Evolutionary conservation across 2,888 invertebrate species (phyloP).

Genomic region (Tuberolachnus salignus): DNA sequence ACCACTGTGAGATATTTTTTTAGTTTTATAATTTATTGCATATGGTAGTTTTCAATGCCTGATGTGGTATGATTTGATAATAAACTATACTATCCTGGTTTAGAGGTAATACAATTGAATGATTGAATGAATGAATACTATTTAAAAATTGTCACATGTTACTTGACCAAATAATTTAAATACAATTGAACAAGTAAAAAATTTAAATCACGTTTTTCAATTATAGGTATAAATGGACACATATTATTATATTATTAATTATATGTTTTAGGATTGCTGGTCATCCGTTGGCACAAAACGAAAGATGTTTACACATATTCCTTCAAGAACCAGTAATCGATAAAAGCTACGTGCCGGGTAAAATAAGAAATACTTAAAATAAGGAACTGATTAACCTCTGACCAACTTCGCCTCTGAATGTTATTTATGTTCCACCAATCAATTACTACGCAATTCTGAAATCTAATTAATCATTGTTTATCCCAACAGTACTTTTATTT

Average conservation of each 20-base stretch:
- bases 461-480: conserved; percentile 20
- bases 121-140: too few species aligned
- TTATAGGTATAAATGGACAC: background rate
- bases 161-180: background rate
- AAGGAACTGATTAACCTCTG: conserved; percentile 1
- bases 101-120: too few species aligned
- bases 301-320: conserved; percentile 99
- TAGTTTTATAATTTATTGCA: background rate
- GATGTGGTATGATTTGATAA: too few species aligned
- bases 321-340: conserved; percentile 96
- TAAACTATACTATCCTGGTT: too few species aligned
- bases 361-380: conserved; percentile 91
- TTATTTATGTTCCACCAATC: conserved; percentile 35
- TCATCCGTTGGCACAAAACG: conserved; percentile 98
- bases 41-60: too few species aligned
- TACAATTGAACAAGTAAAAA: background rate
- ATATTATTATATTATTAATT: background rate
- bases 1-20: too few species aligned
- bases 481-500: conserved; percentile 15
- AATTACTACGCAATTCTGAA: conserved; percentile 16
- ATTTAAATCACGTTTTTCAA: background rate
- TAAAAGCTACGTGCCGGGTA: conserved; percentile 99
- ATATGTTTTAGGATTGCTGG: conserved; percentile 82
- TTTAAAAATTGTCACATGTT: background rate
- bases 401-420: conserved; percentile 26